phyloP scores from a whole-genome alignment of 2,113 vertebrate genomes.

The Steatornis caripensis region DNA sequence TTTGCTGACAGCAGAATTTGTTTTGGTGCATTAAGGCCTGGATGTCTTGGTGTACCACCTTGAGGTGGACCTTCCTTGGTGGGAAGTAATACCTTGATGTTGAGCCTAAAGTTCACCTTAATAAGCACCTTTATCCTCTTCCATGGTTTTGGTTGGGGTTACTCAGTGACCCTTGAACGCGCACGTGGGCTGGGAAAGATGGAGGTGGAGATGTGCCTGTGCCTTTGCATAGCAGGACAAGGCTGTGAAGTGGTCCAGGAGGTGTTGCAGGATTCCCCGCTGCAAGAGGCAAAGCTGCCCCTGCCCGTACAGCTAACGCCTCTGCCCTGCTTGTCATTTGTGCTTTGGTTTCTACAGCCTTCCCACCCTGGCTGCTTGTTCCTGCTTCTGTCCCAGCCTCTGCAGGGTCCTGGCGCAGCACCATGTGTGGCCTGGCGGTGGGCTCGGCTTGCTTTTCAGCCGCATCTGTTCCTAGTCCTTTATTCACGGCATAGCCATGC shows the following conservation, averaged over 20 bases:
- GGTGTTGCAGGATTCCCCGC: neutral
- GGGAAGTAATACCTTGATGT: neutral
- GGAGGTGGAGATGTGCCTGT: neutral
- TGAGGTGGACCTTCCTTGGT: neutral
- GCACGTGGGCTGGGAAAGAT: neutral
- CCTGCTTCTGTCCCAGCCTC: neutral
- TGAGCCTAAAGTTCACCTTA: neutral
- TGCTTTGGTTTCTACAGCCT: neutral
- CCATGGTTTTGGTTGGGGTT: neutral
- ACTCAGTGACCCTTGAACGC: neutral
- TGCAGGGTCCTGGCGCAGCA: neutral
- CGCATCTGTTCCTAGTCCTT: neutral
- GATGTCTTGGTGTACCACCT: neutral
- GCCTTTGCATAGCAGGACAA: rapidly evolving
- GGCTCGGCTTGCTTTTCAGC: neutral
- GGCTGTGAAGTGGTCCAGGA: neutral
- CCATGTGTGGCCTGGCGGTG: neutral
- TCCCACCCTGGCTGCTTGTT: neutral
- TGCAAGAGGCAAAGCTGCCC: neutral
- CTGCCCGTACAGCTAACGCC: neutral
- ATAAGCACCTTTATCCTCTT: neutral
- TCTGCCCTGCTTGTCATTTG: neutral
- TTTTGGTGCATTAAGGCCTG: neutral
- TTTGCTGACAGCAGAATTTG: neutral
- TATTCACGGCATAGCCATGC: neutral